A percentile compares a stretch with the other conserved stretches of the same genome.
These are phyloP conservation scores for Panagrolaimus sp. DNA, from an alignment of 1,140 invertebrate genomes.

Conservation along the genomic window DNA sequence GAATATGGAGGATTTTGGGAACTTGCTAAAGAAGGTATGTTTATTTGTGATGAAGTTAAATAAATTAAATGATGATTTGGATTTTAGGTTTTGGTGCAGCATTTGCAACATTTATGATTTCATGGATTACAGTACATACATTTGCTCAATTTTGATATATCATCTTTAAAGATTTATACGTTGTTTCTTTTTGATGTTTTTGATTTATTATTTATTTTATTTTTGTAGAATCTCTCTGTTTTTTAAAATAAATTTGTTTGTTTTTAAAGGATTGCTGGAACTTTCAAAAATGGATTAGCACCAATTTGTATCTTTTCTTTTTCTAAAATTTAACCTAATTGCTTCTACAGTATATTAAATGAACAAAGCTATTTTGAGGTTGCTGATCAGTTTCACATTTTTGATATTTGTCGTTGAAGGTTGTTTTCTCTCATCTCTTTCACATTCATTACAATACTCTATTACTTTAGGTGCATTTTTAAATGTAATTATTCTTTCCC, in stretches of 20 bases:
- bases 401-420: not conserved
- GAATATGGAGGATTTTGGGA: slow-evolving; percentile 57
- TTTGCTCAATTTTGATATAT: slow-evolving; percentile 23
- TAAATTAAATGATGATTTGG: too few species aligned
- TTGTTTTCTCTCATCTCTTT: not conserved
- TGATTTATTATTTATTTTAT: slow-evolving; percentile 3
- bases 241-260: not conserved
- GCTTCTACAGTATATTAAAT: not conserved
- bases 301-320: not conserved
- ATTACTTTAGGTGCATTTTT: not conserved
- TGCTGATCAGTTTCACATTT: not conserved
- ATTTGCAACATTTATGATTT: slow-evolving; percentile 55
- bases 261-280: not conserved
- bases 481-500: slow-evolving; percentile 5
- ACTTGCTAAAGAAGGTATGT: slow-evolving; percentile 54
- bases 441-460: not conserved
- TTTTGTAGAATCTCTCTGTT: not conserved
- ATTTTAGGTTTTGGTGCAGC: slow-evolving; percentile 55
- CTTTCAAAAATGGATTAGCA: not conserved
- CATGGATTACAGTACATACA: slow-evolving; percentile 52
- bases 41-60: too few species aligned
- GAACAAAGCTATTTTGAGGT: not conserved
- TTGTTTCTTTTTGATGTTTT: slow-evolving; percentile 3
- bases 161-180: not conserved
- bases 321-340: not conserved